phyloP scores from a whole-genome alignment of 2,797 vertebrate species.

The Morus bassanus region DNA sequence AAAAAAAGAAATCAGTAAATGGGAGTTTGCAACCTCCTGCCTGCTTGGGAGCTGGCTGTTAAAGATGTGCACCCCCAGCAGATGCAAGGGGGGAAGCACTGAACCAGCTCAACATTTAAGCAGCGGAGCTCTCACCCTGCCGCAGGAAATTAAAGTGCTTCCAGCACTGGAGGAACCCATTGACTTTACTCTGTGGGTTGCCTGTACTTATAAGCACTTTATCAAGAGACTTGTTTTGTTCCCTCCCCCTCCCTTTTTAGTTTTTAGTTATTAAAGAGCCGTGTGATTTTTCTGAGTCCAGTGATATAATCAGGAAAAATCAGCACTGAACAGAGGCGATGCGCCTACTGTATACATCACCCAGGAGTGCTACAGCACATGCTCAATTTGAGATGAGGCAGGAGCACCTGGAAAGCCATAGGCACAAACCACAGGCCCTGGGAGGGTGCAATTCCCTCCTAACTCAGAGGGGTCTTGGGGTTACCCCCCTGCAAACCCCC shows the following conservation, averaged over 20 bases:
- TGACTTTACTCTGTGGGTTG: background rate
- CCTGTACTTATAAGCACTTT: background rate
- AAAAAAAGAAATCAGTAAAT: background rate
- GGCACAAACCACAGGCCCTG: background rate
- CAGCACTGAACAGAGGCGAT: fast-evolving
- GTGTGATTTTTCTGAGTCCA: background rate
- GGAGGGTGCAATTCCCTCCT: background rate
- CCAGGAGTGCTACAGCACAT: fast-evolving
- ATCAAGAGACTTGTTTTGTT: background rate
- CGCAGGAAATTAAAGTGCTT: background rate
- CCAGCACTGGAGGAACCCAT: background rate
- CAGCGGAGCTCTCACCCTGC: background rate
- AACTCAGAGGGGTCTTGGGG: background rate
- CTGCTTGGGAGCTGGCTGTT: background rate
- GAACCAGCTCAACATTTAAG: background rate
- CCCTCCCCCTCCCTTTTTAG: background rate
- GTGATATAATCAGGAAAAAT: background rate
- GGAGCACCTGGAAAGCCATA: background rate
- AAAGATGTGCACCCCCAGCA: background rate
- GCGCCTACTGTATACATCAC: fast-evolving
- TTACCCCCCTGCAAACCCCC: background rate
- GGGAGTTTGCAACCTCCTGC: background rate
- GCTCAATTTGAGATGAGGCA: background rate
- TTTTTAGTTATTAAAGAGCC: background rate
- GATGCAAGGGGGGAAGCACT: background rate